A percentile compares a stretch with the other conserved stretches of the same genome.
These are phyloP conservation scores for Tipula lateralis DNA, from an alignment of 2,888 invertebrate genomes.

Conservation along the genomic window DNA sequence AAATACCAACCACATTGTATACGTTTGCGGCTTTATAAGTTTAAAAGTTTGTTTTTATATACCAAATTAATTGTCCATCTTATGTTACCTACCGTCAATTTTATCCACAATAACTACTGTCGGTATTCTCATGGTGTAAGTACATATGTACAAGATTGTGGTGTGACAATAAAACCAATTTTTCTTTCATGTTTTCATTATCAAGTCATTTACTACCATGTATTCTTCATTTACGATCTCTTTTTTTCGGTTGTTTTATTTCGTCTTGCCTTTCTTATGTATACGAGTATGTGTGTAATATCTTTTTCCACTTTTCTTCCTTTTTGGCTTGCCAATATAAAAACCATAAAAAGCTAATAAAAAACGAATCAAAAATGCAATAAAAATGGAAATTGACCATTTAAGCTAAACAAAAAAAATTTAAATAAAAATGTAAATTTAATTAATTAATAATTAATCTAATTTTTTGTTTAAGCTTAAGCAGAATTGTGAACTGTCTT, in stretches of 20 bases:
- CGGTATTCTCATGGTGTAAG: neutral
- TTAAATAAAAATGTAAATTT: neutral
- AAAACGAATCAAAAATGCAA: conserved; percentile 19
- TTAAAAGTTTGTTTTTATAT: neutral
- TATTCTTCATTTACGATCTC: neutral
- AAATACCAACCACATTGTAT: no score
- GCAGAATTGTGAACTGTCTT: neutral
- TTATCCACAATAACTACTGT: neutral
- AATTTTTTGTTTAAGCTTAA: neutral
- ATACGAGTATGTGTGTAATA: no score
- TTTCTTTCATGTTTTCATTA: conserved; percentile 4
- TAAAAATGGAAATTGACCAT: conserved; percentile 11
- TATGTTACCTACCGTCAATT: neutral
- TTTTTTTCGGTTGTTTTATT: neutral
- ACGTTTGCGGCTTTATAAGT: no score
- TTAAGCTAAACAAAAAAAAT: neutral
- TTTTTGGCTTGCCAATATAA: neutral
- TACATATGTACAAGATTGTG: neutral
- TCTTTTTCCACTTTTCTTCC: neutral
- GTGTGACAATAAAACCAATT: neutral
- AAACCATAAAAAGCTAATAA: neutral
- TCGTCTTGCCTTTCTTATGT: neutral
- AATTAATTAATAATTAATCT: conserved; percentile 11
- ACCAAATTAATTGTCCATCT: neutral
- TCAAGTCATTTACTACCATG: neutral